A percentile compares a stretch with the other conserved stretches of the same genome.
These are phyloP conservation scores for Eristalis pertinax DNA, from an alignment of 2,888 invertebrate genomes.

Conservation along the genomic window DNA sequence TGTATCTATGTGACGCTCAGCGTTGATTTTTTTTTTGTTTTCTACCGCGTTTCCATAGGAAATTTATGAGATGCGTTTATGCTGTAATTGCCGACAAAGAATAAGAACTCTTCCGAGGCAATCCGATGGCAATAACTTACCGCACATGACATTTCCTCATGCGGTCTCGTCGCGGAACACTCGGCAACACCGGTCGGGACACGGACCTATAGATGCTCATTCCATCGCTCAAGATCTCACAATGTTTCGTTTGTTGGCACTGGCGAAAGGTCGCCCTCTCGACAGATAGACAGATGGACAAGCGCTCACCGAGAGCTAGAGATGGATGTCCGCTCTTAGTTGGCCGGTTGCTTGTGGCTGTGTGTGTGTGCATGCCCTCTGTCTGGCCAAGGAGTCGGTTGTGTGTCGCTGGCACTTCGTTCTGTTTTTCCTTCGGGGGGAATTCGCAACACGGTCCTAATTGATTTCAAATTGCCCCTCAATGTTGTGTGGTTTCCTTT, in stretches of 20 bases:
- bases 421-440: conserved; percentile 1
- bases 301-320: conserved; percentile 35
- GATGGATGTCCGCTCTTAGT: conserved; percentile 45
- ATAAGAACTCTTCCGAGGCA: conserved; percentile 66
- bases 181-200: conserved; percentile 2
- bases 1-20: conserved; percentile 39
- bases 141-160: conserved; percentile 72
- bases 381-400: conserved; percentile 14
- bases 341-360: not conserved
- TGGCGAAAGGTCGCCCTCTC: conserved; percentile 67
- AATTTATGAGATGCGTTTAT: conserved; percentile 72
- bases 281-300: conserved; percentile 72
- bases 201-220: conserved; percentile 47
- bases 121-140: conserved; percentile 66
- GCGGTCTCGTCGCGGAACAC: conserved; percentile 13
- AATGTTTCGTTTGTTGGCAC: conserved; percentile 60
- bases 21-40: conserved; percentile 28
- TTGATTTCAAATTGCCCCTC: conserved; percentile 71
- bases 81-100: conserved; percentile 72
- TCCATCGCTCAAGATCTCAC: conserved; percentile 68
- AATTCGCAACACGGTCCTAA: conserved; percentile 67
- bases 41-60: conserved; percentile 37
- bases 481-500: conserved; percentile 62
- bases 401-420: conserved; percentile 8
- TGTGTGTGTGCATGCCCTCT: not conserved